These are phyloP conservation scores for Melanerpes aurifrons DNA, from an alignment of 2,113 vertebrate species.

Conservation along the genomic window DNA sequence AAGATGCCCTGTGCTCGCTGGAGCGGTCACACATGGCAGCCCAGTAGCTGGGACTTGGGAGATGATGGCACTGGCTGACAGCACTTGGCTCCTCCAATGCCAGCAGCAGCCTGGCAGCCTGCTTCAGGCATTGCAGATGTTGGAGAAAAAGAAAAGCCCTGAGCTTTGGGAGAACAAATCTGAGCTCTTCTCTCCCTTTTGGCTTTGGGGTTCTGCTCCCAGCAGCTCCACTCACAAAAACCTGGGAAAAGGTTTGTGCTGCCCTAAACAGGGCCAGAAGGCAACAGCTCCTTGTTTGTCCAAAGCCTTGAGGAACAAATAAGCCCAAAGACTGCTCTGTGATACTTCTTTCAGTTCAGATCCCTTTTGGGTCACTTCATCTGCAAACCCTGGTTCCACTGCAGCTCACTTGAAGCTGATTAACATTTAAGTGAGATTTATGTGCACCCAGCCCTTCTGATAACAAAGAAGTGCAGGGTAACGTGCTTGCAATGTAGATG, in stretches of 20 bases:
- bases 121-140: neutral
- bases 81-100: neutral
- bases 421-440: slow-evolving; percentile 39
- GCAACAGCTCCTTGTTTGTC: neutral
- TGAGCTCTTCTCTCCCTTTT: fast-evolving
- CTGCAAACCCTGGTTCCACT: slow-evolving; percentile 24
- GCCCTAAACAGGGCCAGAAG: neutral
- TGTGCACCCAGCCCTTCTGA: neutral
- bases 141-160: neutral
- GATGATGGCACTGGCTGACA: neutral
- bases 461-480: neutral
- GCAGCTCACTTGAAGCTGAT: slow-evolving; percentile 28
- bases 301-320: neutral
- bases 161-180: neutral
- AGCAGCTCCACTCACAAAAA: neutral
- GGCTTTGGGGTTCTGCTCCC: neutral
- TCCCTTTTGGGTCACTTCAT: neutral
- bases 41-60: neutral
- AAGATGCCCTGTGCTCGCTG: fast-evolving
- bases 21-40: neutral
- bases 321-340: neutral
- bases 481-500: neutral
- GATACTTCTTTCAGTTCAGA: neutral
- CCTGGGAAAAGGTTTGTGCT: neutral
- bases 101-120: neutral